These are phyloP conservation scores for Rhinoraja longicauda DNA, from an alignment of 2,797 vertebrate genomes.

Conservation along the genomic window DNA sequence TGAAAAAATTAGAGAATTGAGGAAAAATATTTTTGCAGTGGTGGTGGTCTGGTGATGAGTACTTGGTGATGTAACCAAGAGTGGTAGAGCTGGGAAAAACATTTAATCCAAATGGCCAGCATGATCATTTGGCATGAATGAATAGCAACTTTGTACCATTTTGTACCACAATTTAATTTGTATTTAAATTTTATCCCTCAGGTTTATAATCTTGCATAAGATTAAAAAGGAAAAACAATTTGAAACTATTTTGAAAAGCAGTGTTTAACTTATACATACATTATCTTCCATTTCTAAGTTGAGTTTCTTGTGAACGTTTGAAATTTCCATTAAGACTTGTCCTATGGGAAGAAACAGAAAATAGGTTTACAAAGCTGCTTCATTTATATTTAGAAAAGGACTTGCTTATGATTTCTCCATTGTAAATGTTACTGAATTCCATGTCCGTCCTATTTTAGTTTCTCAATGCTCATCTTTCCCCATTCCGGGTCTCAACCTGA, in stretches of 20 bases:
- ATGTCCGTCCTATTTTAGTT: neutral
- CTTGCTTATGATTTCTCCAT: too few species aligned
- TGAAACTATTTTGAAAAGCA: constrained; percentile 35
- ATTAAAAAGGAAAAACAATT: constrained; percentile 46
- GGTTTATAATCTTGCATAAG: neutral
- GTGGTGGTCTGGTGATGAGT: too few species aligned
- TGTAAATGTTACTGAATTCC: neutral
- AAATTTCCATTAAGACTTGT: constrained; percentile 84
- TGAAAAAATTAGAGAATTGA: too few species aligned
- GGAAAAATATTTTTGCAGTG: too few species aligned
- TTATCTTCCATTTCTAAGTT: constrained; percentile 81
- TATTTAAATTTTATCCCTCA: too few species aligned
- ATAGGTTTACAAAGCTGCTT: neutral
- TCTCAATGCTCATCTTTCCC: neutral
- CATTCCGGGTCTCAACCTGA: too few species aligned
- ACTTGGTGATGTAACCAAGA: too few species aligned
- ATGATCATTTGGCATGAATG: too few species aligned
- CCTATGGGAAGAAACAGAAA: constrained; percentile 57
- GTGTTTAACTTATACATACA: constrained; percentile 63
- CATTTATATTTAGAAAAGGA: neutral
- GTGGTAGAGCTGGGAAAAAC: too few species aligned
- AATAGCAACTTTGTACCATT: neutral
- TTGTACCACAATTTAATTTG: neutral
- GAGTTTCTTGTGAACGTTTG: constrained; percentile 78
- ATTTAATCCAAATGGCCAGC: too few species aligned